A percentile compares a stretch with the other conserved stretches of the same genome.
Conservation (phyloP, 2,797 vertebrate genomes). For the Meriones psammophilus region DNA sequence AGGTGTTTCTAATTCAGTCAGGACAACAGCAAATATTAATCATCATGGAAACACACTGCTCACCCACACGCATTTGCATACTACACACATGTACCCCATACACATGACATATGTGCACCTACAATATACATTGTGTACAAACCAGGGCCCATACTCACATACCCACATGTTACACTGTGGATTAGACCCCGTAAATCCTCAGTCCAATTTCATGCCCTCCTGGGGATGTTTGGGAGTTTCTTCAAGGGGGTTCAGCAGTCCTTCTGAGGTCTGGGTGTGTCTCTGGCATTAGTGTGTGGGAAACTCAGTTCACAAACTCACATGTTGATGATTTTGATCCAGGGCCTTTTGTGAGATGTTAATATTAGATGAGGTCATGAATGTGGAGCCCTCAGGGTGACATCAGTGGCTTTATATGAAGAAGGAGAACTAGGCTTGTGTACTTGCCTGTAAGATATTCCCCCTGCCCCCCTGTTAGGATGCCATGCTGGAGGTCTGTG, state of each 20-base stretch:
- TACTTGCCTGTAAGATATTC: not conserved
- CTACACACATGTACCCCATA: not conserved
- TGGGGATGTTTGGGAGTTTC: not conserved
- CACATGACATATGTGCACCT: too few relatives aligned
- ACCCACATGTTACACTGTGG: too few relatives aligned
- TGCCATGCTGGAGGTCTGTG: too few relatives aligned
- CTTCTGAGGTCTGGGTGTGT: not conserved
- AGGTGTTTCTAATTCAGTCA: not conserved
- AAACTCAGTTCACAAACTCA: not conserved
- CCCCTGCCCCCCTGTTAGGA: not conserved
- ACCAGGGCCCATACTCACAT: not conserved
- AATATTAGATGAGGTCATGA: not conserved
- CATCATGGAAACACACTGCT: not conserved
- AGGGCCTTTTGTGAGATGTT: not conserved
- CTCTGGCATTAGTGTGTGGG: not conserved
- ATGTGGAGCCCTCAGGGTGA: too few relatives aligned
- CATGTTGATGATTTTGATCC: not conserved
- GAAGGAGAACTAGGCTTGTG: not conserved
- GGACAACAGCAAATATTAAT: not conserved
- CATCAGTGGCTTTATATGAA: not conserved
- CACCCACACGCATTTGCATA: too few relatives aligned
- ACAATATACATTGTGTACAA: not conserved
- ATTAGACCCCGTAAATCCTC: not conserved
- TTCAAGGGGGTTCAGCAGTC: not conserved
- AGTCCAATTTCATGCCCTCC: not conserved